phyloP scores from a whole-genome alignment of 2,888 invertebrate species.

The Cantharis rufa region DNA sequence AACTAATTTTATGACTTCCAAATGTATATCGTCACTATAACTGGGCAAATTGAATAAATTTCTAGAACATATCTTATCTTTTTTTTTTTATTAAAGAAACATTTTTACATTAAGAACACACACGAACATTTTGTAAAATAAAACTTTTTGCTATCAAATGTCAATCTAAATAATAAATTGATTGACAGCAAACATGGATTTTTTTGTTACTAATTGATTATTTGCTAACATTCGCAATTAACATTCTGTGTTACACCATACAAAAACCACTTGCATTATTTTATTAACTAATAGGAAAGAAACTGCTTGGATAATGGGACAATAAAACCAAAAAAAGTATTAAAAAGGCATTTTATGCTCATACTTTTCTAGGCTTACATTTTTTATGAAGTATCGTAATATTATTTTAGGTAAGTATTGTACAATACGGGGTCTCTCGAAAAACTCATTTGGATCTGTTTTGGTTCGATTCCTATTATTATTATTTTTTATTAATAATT shows the following conservation, averaged over 20 bases:
- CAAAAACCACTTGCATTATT: background rate
- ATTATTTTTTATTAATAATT: background rate
- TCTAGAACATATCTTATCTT: background rate
- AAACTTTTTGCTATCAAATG: constrained; percentile 25
- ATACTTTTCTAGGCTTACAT: background rate
- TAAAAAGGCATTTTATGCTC: background rate
- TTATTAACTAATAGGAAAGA: background rate
- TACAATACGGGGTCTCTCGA: background rate
- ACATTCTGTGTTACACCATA: constrained; percentile 1
- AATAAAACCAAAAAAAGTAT: background rate
- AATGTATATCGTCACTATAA: background rate
- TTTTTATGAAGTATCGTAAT: background rate
- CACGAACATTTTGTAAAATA: constrained; percentile 58
- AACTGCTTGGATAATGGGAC: background rate
- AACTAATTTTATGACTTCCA: background rate
- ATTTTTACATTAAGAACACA: constrained; percentile 62
- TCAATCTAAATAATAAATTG: constrained; percentile 44
- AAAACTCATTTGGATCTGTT: background rate
- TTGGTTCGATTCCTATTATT: too few relatives aligned
- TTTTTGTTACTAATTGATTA: constrained; percentile 15
- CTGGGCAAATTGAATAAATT: background rate
- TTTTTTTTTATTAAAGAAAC: constrained; percentile 61
- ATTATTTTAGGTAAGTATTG: background rate
- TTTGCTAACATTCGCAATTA: background rate
- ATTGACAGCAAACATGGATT: constrained; percentile 44